These are phyloP conservation scores for Himantopus leucocephalus DNA, from an alignment of 2,113 vertebrate genomes.

Conservation along the genomic window DNA sequence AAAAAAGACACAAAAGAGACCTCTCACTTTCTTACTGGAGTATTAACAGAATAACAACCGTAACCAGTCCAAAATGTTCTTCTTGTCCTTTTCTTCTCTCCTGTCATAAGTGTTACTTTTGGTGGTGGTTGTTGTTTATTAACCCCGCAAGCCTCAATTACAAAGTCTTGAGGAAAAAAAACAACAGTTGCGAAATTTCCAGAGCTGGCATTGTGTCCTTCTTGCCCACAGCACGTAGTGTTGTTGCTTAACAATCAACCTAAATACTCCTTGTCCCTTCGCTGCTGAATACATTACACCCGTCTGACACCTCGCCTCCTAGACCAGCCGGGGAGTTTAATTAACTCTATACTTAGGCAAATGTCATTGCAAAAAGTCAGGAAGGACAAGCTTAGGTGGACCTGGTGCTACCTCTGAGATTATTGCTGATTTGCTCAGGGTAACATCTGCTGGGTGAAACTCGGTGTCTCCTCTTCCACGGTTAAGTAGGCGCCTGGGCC, in stretches of 20 bases:
- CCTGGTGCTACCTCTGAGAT: neutral
- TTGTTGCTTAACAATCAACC: conserved; percentile 59
- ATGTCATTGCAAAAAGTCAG: neutral
- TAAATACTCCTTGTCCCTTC: conserved; percentile 48
- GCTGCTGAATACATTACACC: neutral
- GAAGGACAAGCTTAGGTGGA: neutral
- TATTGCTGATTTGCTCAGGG: neutral
- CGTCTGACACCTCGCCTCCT: neutral
- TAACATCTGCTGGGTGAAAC: neutral
- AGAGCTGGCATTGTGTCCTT: conserved; percentile 51
- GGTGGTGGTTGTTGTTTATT: conserved; percentile 42
- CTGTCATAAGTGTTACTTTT: conserved; percentile 16
- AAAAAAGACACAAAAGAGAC: conserved; percentile 17
- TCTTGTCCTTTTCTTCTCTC: conserved; percentile 20
- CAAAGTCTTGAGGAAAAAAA: conserved; percentile 24
- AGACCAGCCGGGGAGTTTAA: neutral
- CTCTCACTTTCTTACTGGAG: conserved; percentile 31
- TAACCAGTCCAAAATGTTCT: neutral
- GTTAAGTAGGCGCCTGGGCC: neutral
- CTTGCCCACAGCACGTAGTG: conserved; percentile 37
- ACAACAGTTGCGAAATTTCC: conserved; percentile 33
- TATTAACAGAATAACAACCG: neutral
- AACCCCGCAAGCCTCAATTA: conserved; percentile 58
- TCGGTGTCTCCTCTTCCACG: neutral
- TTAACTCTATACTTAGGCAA: conserved; percentile 8